A percentile compares a stretch with the other conserved stretches of the same genome.
Conservation (phyloP, 1,140 invertebrate species). For the Neotoxoptera formosana region DNA sequence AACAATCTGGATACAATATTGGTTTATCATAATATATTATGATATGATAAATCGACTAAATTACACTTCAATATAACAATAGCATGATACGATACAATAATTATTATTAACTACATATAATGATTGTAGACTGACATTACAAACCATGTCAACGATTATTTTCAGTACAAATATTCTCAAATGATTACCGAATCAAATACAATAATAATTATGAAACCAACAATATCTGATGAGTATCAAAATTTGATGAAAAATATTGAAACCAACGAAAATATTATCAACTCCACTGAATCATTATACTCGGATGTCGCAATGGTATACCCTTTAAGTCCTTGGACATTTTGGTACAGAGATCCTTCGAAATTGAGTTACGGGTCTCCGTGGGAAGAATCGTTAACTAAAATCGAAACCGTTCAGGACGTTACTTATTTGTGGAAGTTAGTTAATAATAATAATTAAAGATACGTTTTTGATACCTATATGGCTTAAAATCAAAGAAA, state of each 20-base stretch:
- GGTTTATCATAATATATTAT: too few species aligned
- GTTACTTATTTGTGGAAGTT: constrained; percentile 36
- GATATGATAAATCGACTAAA: neutral
- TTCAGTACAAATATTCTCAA: neutral
- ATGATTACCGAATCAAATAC: neutral
- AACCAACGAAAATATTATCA: neutral
- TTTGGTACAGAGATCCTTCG: constrained; percentile 27
- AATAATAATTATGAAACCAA: neutral
- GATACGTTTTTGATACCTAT: neutral
- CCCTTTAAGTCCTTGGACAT: constrained; percentile 25
- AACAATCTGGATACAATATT: neutral
- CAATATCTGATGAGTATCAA: neutral
- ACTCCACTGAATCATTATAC: neutral
- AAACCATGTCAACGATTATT: neutral
- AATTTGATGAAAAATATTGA: neutral
- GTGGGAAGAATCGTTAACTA: constrained; percentile 24
- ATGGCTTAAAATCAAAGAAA: neutral
- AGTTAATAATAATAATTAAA: neutral
- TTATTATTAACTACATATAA: neutral
- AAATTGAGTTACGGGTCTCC: neutral
- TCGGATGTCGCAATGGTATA: constrained; percentile 11
- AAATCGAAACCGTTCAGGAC: constrained; percentile 33
- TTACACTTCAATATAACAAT: neutral
- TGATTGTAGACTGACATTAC: neutral
- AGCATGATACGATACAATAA: neutral